Base-by-base conservation (phyloP, 2,888 invertebrate species). In the Dasypolia templi region DNA sequence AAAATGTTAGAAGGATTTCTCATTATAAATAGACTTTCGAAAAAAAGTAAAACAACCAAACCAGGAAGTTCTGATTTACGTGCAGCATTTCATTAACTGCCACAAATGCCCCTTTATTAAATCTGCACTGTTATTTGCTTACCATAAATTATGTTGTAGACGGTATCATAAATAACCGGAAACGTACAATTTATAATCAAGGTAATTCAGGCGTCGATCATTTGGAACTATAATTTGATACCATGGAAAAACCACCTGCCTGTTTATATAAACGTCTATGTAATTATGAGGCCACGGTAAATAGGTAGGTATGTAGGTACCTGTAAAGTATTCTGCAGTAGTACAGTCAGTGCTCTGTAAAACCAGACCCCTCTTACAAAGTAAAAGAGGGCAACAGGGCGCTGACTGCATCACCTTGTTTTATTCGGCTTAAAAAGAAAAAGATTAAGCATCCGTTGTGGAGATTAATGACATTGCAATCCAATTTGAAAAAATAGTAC, bases 151-250 rank as follows among this genome's bases (percentile, higher is more conserved):
- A 68, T 53, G 58, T 39, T 63, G 59, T 66, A 42, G 68, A 66
- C 44, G 44, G 71, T 81, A 63, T 49, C 70, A 62, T 67, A 46
- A 76, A 79, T 75, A 69, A 59, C 72, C 67, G 79, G 81, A 83
- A 83, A 76, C 64, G 65, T 73, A 59, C 49, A 71, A 74, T 79
- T 78, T 78, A 77, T 73, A 75, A 75, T 75, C 65, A 82, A 73
- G 71, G 69, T 66, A 84, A 79, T 77, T 73, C 65, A 59, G 56
- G 53, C 62, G 49, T 72, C 49, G 55, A 65, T 63, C 32, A 74
- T 75, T 86, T 62, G 69, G 42, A 35, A 44, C 51, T 74, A 67
- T 73, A 79, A 83, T 79, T 81, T 77, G 39, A n/a, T 35, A 32
- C 17, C 58, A 62, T 44, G 35, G 46, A 65, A 55, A 67, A 73